phyloP scores from a whole-genome alignment of 2,113 vertebrate species.

The Macrotis lagotis region DNA sequence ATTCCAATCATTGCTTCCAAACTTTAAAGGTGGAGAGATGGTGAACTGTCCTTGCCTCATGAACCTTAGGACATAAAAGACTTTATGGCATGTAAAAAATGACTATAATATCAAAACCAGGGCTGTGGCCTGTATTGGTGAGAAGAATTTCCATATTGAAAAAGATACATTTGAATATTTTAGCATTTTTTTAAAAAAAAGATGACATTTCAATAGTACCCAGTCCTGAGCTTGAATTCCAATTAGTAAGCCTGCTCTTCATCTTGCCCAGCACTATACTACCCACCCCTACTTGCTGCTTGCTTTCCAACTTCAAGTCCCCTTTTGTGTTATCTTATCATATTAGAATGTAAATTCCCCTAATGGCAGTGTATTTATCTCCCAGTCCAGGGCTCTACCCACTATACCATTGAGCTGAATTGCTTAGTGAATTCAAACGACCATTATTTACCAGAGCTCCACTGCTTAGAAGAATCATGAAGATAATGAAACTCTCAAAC shows the following conservation, averaged over 20 bases:
- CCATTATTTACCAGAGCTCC: conserved; percentile 89
- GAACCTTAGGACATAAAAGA: background rate
- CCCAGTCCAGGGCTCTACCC: background rate
- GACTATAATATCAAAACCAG: background rate
- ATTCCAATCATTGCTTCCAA: background rate
- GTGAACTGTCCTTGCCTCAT: background rate
- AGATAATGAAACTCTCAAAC: conserved; percentile 97
- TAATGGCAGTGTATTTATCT: background rate
- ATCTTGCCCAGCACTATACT: background rate
- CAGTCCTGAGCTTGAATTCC: background rate
- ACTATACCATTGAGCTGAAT: background rate
- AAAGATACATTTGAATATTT: background rate
- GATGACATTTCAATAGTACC: background rate
- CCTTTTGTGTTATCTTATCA: background rate
- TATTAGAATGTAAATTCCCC: background rate
- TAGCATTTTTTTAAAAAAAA: background rate
- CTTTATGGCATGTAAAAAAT: background rate
- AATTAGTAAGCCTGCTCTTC: background rate
- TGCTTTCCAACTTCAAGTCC: background rate
- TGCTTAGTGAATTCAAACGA: background rate
- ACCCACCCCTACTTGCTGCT: background rate
- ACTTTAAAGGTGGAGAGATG: background rate
- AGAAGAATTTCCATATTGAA: background rate
- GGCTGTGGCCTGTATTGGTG: background rate
- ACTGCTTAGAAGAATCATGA: conserved; percentile 96